Percentiles rank a stretch among this genome's conserved stretches.
These are phyloP conservation scores for Tetramorium alpestre DNA, from an alignment of 1,140 invertebrate species.

Conservation along the genomic window DNA sequence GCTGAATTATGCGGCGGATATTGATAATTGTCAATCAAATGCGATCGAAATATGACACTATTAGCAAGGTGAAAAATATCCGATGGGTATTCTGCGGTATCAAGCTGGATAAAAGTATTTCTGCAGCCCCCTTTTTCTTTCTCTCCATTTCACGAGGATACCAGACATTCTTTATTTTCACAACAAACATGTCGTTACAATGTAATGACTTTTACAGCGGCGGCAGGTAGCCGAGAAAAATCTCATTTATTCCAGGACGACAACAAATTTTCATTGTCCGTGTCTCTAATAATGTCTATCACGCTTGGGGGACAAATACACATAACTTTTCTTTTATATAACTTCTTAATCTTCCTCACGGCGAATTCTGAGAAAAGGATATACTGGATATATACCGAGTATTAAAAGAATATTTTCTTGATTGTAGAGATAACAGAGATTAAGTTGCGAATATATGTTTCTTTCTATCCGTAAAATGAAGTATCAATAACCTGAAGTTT, in stretches of 20 bases:
- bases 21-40: conserved; percentile 56
- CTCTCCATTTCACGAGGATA: neutral
- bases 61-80: neutral
- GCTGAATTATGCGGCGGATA: conserved; percentile 44
- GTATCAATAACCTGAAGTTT: conserved; percentile 5
- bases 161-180: conserved; percentile 42
- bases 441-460: neutral
- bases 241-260: conserved; percentile 47
- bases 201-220: conserved; percentile 35
- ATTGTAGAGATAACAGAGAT: neutral
- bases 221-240: conserved; percentile 42
- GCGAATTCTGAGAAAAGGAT: neutral
- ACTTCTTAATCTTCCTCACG: conserved; percentile 13
- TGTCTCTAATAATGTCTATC: conserved; percentile 54
- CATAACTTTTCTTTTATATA: conserved; percentile 52
- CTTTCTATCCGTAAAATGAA: neutral
- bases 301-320: conserved; percentile 36
- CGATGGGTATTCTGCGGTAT: neutral
- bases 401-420: neutral
- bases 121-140: neutral
- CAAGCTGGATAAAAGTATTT: neutral
- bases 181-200: conserved; percentile 40
- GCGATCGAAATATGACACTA: conserved; percentile 4
- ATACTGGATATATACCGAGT: neutral
- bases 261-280: conserved; percentile 51